These are phyloP conservation scores for Potorous gilbertii DNA, from an alignment of 2,797 vertebrate species.

Conservation along the genomic window DNA sequence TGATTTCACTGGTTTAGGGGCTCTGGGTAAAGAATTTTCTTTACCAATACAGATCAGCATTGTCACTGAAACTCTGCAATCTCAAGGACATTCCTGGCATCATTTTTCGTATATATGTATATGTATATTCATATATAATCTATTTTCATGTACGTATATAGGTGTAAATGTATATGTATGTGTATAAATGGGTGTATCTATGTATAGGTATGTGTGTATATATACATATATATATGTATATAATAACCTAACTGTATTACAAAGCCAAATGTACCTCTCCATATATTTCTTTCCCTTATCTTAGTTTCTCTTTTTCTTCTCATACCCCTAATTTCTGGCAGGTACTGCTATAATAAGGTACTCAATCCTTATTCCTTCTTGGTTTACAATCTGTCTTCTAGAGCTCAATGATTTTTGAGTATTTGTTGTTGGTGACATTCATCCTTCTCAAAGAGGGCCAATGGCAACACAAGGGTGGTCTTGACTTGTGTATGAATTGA, in stretches of 20 bases:
- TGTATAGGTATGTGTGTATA: no score
- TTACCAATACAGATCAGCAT: not conserved
- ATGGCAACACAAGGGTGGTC: not conserved
- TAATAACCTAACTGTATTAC: not conserved
- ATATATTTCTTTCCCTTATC: not conserved
- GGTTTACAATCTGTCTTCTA: not conserved
- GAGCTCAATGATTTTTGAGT: not conserved
- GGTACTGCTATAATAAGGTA: not conserved
- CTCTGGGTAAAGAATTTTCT: not conserved
- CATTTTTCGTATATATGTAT: not conserved
- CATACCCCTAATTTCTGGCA: not conserved
- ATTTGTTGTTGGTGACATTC: not conserved
- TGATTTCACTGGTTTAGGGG: not conserved
- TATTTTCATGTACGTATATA: not conserved
- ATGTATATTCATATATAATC: not conserved
- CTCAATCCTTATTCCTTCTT: not conserved
- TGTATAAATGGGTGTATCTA: fast-evolving
- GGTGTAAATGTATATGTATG: no score
- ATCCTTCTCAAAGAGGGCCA: not conserved
- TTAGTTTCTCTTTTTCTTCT: not conserved
- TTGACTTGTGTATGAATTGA: not conserved
- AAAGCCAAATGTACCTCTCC: not conserved
- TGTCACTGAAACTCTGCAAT: not conserved
- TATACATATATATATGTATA: not conserved
- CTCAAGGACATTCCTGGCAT: not conserved